Conservation (phyloP, 1,140 invertebrate genomes). For the Cyphomyrmex costatus region DNA sequence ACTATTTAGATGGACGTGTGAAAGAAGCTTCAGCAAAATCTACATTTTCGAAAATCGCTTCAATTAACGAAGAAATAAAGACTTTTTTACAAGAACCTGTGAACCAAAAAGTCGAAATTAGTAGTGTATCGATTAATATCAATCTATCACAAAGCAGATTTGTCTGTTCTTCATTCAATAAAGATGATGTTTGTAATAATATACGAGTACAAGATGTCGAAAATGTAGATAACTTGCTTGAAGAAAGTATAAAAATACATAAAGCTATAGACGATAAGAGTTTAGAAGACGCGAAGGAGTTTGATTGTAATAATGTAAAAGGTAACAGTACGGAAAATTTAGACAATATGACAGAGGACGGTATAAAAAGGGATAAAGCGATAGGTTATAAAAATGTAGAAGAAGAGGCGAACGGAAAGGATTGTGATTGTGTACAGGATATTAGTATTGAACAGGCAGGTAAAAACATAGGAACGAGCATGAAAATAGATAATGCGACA, state of each 20-base stretch:
- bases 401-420: too few relatives aligned
- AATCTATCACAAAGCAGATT: too few relatives aligned
- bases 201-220: neutral
- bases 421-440: too few relatives aligned
- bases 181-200: neutral
- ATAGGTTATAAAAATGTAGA: too few relatives aligned
- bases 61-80: neutral
- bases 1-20: neutral
- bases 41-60: neutral
- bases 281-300: too few relatives aligned
- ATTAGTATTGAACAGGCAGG: too few relatives aligned
- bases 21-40: constrained; percentile 16
- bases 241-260: neutral
- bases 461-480: too few relatives aligned
- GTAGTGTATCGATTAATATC: neutral
- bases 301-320: neutral
- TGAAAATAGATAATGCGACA: too few relatives aligned
- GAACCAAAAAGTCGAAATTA: neutral
- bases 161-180: neutral
- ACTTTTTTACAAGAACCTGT: neutral
- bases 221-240: neutral
- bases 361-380: too few relatives aligned
- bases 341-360: too few relatives aligned
- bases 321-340: neutral
- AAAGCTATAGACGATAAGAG: too few relatives aligned